Base-by-base conservation (phyloP, 2,113 vertebrate genomes). In the Calyptommatus sinebrachiatus region DNA sequence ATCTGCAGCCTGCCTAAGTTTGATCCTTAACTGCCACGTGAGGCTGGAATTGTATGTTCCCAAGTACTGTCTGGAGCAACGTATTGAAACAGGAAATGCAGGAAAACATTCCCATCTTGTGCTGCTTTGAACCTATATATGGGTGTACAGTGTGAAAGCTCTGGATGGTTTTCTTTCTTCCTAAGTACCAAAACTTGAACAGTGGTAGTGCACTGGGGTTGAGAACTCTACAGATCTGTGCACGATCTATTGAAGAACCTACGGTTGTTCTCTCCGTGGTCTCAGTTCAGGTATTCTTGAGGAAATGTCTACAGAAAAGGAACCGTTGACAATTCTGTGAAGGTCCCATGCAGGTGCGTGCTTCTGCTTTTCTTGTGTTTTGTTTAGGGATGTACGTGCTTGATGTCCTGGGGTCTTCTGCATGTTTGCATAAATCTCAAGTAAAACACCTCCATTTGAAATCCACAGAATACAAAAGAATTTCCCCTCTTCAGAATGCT, bases 231-330 rank as follows among this genome's bases (percentile, higher is more conserved):
- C 90, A 84, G 86, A 92, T 85, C 85, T 83, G 86, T 87, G 91
- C 89, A 90, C 73, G 88, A 93, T 91, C 79, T 89, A 85, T 79
- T 84, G 81, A 86, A 89, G 90, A 91, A 90, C 91, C 87, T 91
- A 90, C 86, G 89, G 86, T 81, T 87, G 77, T 92, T 86, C 85
- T 91, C 80, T 79, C 74, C 84, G 81, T 75, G 78, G 81, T 87
- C 86, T 10, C 90, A 85, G 84, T 87, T 90, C 83, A 83, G 84
- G 88, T 88, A 87, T 90, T 85, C 84, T 86, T 90, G 89, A 85
- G 89, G 79, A 85, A 84, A 79, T 83, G 70, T 85, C 84, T 88
- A 76, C 89, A 88, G 86, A 86, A 85, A 86, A 79, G 81, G 88
- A 86, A 62, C 83, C 89, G 78, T 87, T 87, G 82, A 10, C 82